phyloP scores from a whole-genome alignment of 2,888 invertebrate genomes.

The Incurvaria masculella region DNA sequence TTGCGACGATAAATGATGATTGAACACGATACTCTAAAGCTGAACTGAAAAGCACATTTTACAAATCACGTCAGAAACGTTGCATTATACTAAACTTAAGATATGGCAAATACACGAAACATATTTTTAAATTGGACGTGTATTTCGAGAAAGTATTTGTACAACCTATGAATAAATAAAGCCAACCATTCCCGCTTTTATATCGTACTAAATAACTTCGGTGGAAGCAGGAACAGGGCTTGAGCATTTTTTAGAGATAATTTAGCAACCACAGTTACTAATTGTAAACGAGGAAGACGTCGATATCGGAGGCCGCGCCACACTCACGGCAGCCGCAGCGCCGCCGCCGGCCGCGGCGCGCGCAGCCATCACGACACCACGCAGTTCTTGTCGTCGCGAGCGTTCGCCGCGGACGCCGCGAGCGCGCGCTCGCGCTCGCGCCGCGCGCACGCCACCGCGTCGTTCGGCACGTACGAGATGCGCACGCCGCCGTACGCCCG shows the following conservation, averaged over 20 bases:
- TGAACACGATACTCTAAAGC: too few species aligned
- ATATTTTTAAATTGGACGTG: too few species aligned
- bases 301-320: background rate
- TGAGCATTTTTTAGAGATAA: background rate
- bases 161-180: background rate
- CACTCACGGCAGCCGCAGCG: too few species aligned
- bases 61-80: too few species aligned
- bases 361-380: slow-evolving; percentile 72
- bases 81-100: too few species aligned
- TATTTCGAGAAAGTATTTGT: background rate
- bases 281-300: background rate
- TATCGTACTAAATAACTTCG: background rate
- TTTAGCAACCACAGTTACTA: too few species aligned
- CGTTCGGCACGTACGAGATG: slow-evolving; percentile 92
- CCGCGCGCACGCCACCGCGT: slow-evolving; percentile 79
- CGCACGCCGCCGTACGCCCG: slow-evolving; percentile 84
- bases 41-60: too few species aligned
- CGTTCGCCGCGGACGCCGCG: slow-evolving; percentile 57
- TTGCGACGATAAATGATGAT: too few species aligned
- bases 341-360: background rate
- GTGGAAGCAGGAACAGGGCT: background rate
- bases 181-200: background rate
- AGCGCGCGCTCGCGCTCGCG: slow-evolving; percentile 56
- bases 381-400: slow-evolving; percentile 77
- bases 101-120: too few species aligned